Base-by-base conservation (phyloP, 2,113 vertebrate genomes). In the Lagenorhynchus albirostris region DNA sequence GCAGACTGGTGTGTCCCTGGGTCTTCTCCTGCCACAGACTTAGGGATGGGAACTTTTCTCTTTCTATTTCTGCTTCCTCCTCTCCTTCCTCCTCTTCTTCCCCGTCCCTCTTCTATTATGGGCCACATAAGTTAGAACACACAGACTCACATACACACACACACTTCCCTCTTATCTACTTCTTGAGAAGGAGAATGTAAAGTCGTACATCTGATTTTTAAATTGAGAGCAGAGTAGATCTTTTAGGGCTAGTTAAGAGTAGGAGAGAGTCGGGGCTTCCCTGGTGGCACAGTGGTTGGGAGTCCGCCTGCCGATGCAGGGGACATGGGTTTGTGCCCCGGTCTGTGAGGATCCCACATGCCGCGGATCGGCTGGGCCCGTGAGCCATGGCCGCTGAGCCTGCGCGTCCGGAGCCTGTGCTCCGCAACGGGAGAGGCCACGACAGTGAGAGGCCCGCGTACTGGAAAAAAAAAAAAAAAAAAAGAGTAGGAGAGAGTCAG, bases 131-230 rank as follows among this genome's bases (percentile, higher is more conserved):
- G 17, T 90, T 94, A 87, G 95, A 77, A 53, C 6, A 33, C 33
- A 44, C 8, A n/a, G 18, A 74, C 36, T 29, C 36, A 62, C 31
- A 50, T 7, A 20, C 60, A 23, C n/a, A 41, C n/a, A 41, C 60
- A 63, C 62, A 63, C 62, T 5, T 8, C 26, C 44, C 29, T 29
- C 38, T 79, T 63, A 29, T 29, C 41, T 90, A 62, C 53, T 80
- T 92, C 53, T 74, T 93, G 23, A 67, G 47, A 92, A 81, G 67
- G 50, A 88, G 91, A 91, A 92, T 80, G 9, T 62, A 81, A 95
- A 67, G 17, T 26, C 79, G 53, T 74, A 76, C 36, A 94, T 67
- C 23, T 73, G 55, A n/a, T 80, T 79, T 47, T 96, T 67, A 44
- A 84, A 81, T 55, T 1, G 0, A 68, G 50, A 67, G 25, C 29